phyloP scores from a whole-genome alignment of 2,797 vertebrate species.

The Manis pentadactyla region DNA sequence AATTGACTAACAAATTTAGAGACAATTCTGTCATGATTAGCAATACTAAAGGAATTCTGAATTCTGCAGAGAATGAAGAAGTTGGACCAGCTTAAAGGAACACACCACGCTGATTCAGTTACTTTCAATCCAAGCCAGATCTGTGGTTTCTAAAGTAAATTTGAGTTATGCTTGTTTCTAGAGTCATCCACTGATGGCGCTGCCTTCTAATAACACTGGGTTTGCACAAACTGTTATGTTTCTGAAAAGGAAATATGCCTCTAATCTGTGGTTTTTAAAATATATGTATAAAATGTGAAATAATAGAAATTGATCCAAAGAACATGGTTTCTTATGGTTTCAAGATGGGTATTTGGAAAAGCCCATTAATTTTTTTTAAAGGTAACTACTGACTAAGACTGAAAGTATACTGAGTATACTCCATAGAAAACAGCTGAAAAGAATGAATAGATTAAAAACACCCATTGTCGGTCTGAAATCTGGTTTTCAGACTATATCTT shows the following conservation, averaged over 20 bases:
- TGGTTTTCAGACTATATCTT: not conserved
- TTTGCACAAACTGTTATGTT: constrained; percentile 40
- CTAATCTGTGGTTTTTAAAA: constrained; percentile 56
- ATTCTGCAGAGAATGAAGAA: not conserved
- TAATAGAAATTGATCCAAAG: constrained; percentile 55
- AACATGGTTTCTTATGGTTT: constrained; percentile 62
- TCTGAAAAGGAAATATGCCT: constrained; percentile 20
- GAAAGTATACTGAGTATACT: not conserved
- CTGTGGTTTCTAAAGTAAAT: constrained; percentile 64
- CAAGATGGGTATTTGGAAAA: constrained; percentile 54
- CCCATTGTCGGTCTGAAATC: not conserved
- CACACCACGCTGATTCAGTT: not conserved
- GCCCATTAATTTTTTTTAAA: not conserved
- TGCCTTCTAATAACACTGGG: not conserved
- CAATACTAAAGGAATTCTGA: not conserved
- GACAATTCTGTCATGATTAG: constrained; percentile 13
- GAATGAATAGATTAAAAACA: not conserved
- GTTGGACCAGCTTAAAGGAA: not conserved
- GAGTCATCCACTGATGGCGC: not conserved
- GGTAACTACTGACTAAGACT: not conserved
- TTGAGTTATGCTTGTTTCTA: constrained; percentile 2
- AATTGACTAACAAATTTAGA: not conserved
- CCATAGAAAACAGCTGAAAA: not conserved
- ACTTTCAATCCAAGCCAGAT: not conserved
- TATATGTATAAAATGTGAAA: constrained; percentile 62